Evolutionary conservation across 2,113 vertebrate genomes (phyloP).

Genomic region (cattle (Bos taurus)): ARS-UCD2.0 NC_037356.1:21892001-21892500

Average conservation of each 20-base stretch:
- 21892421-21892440: background rate
- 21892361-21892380: background rate
- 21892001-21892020: background rate
- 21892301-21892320: background rate
- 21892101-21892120: background rate
- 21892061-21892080: background rate
- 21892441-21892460: background rate
- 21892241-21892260: background rate
- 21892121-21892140: background rate
- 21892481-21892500: background rate
- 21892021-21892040: background rate
- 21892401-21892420: background rate
- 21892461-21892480: background rate
- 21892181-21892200: background rate
- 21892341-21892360: background rate
- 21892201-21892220: background rate
- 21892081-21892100: background rate
- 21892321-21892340: background rate
- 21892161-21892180: background rate
- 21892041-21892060: background rate
- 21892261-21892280: background rate
- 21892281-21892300: background rate
- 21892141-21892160: background rate
- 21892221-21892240: background rate
- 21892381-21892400: background rate